Base-by-base conservation (phyloP, 2,888 invertebrate genomes). In the Heliconius ismenius region DNA sequence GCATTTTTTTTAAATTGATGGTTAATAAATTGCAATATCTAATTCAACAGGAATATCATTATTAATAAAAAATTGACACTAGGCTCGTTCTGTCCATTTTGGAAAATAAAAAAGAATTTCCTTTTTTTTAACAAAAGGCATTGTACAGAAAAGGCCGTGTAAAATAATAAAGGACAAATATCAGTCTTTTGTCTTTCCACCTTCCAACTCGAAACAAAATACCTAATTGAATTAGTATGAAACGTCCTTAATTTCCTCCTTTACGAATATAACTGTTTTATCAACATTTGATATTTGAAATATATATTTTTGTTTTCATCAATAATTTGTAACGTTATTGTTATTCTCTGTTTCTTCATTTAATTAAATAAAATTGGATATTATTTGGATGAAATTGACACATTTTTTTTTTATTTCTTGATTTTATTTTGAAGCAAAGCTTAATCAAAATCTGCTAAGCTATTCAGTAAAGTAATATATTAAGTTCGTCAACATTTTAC, bases 171-270 rank as follows among this genome's bases (percentile, higher is more conserved):
- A n/a, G 13, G 39, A n/a, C 4, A 75, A 75, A 69, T 68, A 69
- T 68, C 69, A 75, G n/a, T 70, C 49, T 75, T 54, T 63, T 63
- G 69, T 60, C 18, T 62, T 75, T 69, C 63, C 62, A 49, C 26
- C 13, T 62, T 68, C 32, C 49, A 54, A 13, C 36, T 70, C 24
- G 15, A 32, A 70, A 63, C 69, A 75, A 75, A 75, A 63, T 70
- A 64, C n/a, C 54, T 75, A 75, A 70, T 75, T 63, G 70, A 63
- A 75, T 75, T 70, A 28, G 26, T 67, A 67, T 6, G 39, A 67
- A 67, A 36, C 24, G 67, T 67, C 43, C 24, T 67, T 36, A 13
- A 67, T 24, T 24, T 39, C 67, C 36, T 24, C 24, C 39, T 43
- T 67, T 24, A 43, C 43, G 39, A 65, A 24, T 65, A 32, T 24